These are phyloP conservation scores for Pantherophis alleghaniensis DNA, from an alignment of 2,797 vertebrate species.

Conservation along the genomic window DNA sequence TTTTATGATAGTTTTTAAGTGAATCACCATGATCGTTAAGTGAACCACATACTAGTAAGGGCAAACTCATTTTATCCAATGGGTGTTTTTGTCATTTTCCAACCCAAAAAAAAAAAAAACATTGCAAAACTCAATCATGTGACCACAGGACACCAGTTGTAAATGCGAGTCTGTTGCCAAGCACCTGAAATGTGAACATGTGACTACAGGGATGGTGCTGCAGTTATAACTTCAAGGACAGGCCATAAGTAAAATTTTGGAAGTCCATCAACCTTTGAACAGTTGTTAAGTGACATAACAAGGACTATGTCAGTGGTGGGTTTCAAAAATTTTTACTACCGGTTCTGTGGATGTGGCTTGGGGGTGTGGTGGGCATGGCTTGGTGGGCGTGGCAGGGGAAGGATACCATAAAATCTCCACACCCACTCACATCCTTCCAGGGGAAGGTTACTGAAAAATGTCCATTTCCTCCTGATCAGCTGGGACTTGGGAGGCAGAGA, in stretches of 20 bases:
- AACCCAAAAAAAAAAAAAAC: background rate
- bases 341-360: too few relatives aligned
- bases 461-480: too few relatives aligned
- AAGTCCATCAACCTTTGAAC: background rate
- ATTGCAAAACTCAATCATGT: background rate
- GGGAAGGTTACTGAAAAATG: too few relatives aligned
- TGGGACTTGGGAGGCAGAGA: too few relatives aligned
- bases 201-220: background rate
- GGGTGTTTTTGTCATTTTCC: background rate
- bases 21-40: background rate
- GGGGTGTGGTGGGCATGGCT: too few relatives aligned
- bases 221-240: background rate
- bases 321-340: too few relatives aligned
- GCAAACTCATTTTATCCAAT: background rate
- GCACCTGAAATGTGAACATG: background rate
- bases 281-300: background rate
- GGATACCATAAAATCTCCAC: too few relatives aligned
- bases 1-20: background rate
- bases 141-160: background rate
- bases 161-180: background rate
- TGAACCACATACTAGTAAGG: background rate
- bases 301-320: background rate
- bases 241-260: background rate
- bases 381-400: too few relatives aligned
- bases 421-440: too few relatives aligned